A percentile compares a stretch with the other conserved stretches of the same genome.
phyloP scores from a whole-genome alignment of 2,888 invertebrate genomes.

The Corythucha ciliata region DNA sequence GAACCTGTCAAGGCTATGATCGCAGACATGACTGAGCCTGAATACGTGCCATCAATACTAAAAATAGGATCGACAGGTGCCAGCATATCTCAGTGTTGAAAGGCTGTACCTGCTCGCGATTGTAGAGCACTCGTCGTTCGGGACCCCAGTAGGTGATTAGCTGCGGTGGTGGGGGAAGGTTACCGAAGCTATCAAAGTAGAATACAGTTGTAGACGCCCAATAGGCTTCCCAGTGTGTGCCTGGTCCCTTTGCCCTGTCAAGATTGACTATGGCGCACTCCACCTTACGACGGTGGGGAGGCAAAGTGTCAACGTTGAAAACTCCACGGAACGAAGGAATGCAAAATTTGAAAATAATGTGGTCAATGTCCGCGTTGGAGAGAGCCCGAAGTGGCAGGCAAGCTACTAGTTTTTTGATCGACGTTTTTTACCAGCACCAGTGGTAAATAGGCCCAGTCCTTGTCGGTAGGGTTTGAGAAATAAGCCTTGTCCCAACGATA shows the following conservation, averaged over 20 bases:
- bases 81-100: constrained; percentile 9
- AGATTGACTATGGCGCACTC: constrained; percentile 33
- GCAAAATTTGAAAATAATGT: constrained; percentile 10
- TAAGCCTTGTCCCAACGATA: constrained; percentile 31
- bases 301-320: constrained; percentile 31
- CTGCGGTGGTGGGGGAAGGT: constrained; percentile 6
- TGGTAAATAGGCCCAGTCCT: background rate
- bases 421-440: too few relatives aligned
- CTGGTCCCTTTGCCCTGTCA: constrained; percentile 27
- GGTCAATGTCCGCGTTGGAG: constrained; percentile 31
- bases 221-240: constrained; percentile 35
- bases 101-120: background rate
- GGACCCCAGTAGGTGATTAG: background rate
- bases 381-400: constrained; percentile 33
- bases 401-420: constrained; percentile 21
- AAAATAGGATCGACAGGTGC: constrained; percentile 12
- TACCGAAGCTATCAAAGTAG: constrained; percentile 16
- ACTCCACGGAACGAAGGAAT: constrained; percentile 33
- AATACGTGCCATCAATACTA: too few relatives aligned
- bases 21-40: constrained; percentile 3
- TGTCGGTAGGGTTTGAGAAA: constrained; percentile 29
- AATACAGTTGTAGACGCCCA: background rate
- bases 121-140: too few relatives aligned
- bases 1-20: background rate
- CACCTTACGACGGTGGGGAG: constrained; percentile 7